Evolutionary conservation across 2,113 vertebrate species (phyloP).

Genomic region (Xiphias gladius): DNA sequence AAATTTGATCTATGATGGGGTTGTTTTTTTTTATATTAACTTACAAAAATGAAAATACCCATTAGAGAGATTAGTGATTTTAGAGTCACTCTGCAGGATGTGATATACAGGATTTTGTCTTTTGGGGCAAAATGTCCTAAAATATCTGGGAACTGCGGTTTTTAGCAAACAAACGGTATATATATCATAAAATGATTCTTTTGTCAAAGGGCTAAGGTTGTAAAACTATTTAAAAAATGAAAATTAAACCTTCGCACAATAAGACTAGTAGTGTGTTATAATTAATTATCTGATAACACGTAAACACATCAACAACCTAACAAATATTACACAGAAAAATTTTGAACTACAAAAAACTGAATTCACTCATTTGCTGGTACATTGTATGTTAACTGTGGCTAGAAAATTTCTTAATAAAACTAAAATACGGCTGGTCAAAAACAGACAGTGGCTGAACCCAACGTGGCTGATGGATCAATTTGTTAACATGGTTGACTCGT

Average conservation of each 20-base stretch:
- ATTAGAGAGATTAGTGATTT: neutral
- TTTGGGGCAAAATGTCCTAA: neutral
- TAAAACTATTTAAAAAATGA: neutral
- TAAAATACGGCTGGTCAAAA: neutral
- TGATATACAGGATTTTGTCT: neutral
- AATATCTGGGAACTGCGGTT: too few relatives aligned
- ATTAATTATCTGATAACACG: too few relatives aligned
- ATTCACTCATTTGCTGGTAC: neutral
- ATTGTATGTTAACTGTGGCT: neutral
- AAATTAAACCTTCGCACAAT: neutral
- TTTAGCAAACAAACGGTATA: too few relatives aligned
- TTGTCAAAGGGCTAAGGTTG: neutral
- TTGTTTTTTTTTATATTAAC: slow-evolving; percentile 13
- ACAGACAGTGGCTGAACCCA: slow-evolving; percentile 19
- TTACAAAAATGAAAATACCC: neutral
- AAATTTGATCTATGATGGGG: neutral
- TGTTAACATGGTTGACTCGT: slow-evolving; percentile 18
- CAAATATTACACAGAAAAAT: too few relatives aligned
- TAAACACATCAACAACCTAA: too few relatives aligned
- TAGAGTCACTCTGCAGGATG: neutral
- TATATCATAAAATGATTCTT: too few relatives aligned
- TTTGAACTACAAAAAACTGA: neutral
- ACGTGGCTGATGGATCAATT: slow-evolving; percentile 41
- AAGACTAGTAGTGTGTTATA: too few relatives aligned
- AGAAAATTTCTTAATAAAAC: neutral